Evolutionary conservation across 2,113 vertebrate species (phyloP), one percentile per base, ranked within the genome.

Genomic region (Lophura nycthemera): DNA sequence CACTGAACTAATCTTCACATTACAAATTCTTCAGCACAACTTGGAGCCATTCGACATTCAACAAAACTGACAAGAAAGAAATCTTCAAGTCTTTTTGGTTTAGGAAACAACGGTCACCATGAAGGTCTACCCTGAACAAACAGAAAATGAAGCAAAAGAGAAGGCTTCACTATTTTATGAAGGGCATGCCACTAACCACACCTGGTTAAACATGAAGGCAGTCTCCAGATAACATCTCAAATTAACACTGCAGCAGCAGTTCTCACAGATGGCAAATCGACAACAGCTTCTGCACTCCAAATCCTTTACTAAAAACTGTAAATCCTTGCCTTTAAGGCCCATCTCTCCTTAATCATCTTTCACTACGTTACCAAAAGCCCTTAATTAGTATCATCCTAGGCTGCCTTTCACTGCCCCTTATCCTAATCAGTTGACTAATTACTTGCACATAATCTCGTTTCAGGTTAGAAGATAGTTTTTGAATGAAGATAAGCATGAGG

Each of bases 361-460:
- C 81, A 61, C 78, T 73, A 56, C 45, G 17, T 16, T 89, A 89
- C 92, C 81, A 90, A 95, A 93, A 95, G 90, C 77, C 81, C 36
- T 84, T 96, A 96, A 96, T 95, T 96, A 96, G 93, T 57, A 90
- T 83, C 76, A 94, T 91, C 38, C 92, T 74, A 88, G 82, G 72
- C 60, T 83, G 93, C 86, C 88, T 96, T 93, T 96, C 86, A 76
- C 91, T 94, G 89, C 81, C 85, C 71, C 63, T 73, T 84, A 92
- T 61, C 59, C 95, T 89, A 59, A 92, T 87, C 84, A 96, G 69
- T 63, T 93, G 67, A 86, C 86, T 96, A 96, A 95, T 94, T 92
- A 89, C 63, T 87, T 45, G 45, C 54, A 94, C 59, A 59, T 66
- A 82, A 92, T 87, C 91, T 87, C 69, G 54, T 66, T 64, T 63